These are phyloP conservation scores for Gortyna flavago DNA, from an alignment of 2,888 invertebrate genomes.

Conservation along the genomic window DNA sequence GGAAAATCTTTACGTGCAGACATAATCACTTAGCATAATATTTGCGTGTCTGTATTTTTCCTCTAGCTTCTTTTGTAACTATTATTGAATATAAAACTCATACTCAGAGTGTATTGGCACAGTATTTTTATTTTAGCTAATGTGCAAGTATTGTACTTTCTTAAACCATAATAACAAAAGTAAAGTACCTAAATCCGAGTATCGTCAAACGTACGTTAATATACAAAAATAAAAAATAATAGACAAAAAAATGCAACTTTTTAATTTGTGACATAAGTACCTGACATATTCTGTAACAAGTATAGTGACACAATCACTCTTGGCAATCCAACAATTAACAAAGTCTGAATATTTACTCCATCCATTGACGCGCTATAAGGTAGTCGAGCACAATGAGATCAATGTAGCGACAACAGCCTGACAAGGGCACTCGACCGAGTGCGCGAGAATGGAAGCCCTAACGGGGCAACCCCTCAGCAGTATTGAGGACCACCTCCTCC, in stretches of 20 bases:
- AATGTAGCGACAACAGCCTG: constrained; percentile 36
- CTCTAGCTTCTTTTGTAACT: neutral
- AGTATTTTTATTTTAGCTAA: neutral
- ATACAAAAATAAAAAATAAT: no score
- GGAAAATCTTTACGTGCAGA: constrained; percentile 29
- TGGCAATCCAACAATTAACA: constrained; percentile 22
- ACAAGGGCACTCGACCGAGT: constrained; percentile 14
- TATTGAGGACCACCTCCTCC: constrained; percentile 37
- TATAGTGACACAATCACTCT: neutral
- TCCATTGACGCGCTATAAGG: constrained; percentile 12
- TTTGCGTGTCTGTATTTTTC: neutral
- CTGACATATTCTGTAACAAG: neutral
- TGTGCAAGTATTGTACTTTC: neutral
- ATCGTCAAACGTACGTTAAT: neutral
- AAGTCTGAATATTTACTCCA: constrained; percentile 6
- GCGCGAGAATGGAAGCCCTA: constrained; percentile 12
- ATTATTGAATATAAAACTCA: neutral
- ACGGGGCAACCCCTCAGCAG: constrained; percentile 25
- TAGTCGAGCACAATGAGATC: constrained; percentile 36
- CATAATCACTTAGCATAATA: constrained; percentile 39
- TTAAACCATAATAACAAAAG: neutral
- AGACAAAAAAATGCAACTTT: neutral
- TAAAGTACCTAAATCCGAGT: neutral
- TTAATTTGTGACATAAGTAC: neutral
- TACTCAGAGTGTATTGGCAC: neutral